Evolutionary conservation across 2,113 vertebrate species (phyloP).

Genomic region (Microtus montanus): DNA sequence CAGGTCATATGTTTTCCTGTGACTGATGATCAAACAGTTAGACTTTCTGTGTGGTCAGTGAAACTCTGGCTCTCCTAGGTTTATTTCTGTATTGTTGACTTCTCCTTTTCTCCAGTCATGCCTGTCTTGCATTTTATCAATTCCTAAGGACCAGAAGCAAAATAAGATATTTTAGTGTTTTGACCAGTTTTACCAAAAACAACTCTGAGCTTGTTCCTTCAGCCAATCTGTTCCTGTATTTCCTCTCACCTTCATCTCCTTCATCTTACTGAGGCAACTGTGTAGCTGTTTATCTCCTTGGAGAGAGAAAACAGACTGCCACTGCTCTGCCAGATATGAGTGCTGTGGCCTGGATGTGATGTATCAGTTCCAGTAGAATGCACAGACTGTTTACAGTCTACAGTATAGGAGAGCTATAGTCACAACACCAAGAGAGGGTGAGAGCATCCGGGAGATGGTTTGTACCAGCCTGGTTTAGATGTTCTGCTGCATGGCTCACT

Average conservation of each 20-base stretch:
- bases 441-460: neutral
- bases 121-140: neutral
- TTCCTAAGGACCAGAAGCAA: neutral
- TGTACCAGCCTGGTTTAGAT: neutral
- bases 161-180: constrained; percentile 29
- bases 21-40: neutral
- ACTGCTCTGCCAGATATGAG: constrained; percentile 4
- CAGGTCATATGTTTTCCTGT: neutral
- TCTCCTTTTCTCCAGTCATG: neutral
- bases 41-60: neutral
- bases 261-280: constrained; percentile 43
- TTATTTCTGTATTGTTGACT: neutral
- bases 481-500: neutral
- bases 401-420: neutral
- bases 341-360: neutral
- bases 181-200: neutral
- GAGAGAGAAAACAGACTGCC: constrained; percentile 44
- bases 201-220: neutral
- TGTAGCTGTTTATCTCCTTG: constrained; percentile 36
- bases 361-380: neutral
- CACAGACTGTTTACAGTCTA: neutral
- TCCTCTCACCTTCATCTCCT: constrained; percentile 46
- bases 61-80: neutral
- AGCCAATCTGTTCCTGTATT: constrained; percentile 36
- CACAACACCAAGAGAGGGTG: neutral